Conservation (phyloP, 2,888 invertebrate species). For the Eremobia ochroleuca region DNA sequence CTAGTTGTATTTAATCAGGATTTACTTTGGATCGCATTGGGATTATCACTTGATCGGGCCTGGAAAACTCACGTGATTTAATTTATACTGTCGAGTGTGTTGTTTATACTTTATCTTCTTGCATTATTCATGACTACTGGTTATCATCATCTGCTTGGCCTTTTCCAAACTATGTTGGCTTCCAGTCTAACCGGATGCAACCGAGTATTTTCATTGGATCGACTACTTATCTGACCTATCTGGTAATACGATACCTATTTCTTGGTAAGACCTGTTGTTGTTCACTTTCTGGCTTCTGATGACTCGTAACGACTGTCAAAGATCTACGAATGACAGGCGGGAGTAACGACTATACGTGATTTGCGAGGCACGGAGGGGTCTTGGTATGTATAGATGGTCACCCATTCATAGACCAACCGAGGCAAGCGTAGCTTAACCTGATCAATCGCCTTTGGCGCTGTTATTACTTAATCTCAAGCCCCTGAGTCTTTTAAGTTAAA, state of each 20-base stretch:
- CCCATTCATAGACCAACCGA: not conserved
- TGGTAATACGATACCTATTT: too few relatives aligned
- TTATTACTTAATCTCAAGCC: not conserved
- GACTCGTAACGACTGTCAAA: not conserved
- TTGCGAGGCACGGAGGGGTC: not conserved
- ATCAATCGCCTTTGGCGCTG: not conserved
- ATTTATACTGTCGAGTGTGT: slow-evolving; percentile 6
- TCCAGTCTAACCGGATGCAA: not conserved
- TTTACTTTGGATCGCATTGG: slow-evolving; percentile 41
- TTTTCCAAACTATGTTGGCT: not conserved
- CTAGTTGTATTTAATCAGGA: slow-evolving; percentile 55
- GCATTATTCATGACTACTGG: not conserved
- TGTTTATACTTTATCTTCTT: not conserved
- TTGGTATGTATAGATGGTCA: not conserved
- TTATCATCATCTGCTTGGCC: not conserved
- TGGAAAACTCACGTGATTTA: slow-evolving; percentile 8
- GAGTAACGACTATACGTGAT: not conserved
- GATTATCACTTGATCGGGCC: slow-evolving; percentile 43
- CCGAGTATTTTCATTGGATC: not conserved
- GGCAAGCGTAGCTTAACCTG: not conserved
- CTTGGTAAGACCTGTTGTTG: too few relatives aligned
- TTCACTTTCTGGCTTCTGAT: not conserved
- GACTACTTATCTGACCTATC: not conserved
- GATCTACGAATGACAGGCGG: not conserved
- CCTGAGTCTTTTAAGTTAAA: too few relatives aligned